Conservation (phyloP, 2,888 invertebrate genomes). For the Thymelicus sylvestris region DNA sequence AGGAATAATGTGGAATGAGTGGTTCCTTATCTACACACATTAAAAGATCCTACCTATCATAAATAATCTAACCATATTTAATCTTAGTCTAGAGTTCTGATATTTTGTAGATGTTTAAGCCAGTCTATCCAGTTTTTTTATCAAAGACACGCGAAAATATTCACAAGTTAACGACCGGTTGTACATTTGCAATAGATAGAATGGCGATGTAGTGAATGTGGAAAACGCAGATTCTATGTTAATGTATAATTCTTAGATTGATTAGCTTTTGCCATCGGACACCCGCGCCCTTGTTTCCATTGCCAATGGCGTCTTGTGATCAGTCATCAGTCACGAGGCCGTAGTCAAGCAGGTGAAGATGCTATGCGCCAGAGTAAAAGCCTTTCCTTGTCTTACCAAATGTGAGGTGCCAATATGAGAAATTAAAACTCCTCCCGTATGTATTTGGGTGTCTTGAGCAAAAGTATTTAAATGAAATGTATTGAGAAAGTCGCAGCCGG, state of each 20-base stretch:
- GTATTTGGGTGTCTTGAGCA: slow-evolving; percentile 65
- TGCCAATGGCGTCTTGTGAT: background rate
- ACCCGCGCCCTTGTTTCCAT: background rate
- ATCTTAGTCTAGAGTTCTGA: no score
- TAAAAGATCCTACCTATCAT: no score
- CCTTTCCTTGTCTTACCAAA: slow-evolving; percentile 68
- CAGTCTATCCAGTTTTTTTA: no score
- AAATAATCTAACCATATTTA: no score
- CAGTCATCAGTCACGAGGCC: background rate
- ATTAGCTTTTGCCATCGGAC: background rate
- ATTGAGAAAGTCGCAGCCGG: slow-evolving; percentile 78
- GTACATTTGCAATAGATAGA: no score
- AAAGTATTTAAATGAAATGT: slow-evolving; percentile 82
- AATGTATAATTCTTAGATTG: background rate
- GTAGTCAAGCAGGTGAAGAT: slow-evolving; percentile 9
- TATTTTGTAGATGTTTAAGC: no score
- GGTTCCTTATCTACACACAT: no score
- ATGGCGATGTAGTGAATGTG: no score
- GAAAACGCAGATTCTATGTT: no score
- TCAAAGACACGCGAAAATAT: no score
- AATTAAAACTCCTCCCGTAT: slow-evolving; percentile 71
- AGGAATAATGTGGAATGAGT: no score
- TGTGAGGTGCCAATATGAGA: slow-evolving; percentile 68
- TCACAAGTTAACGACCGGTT: no score
- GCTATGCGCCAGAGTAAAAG: slow-evolving; percentile 48